Evolutionary conservation across 2,797 vertebrate genomes (phyloP), one percentile per base, ranked within the genome.

Genomic region (Stomatorhinus walkeri): DNA sequence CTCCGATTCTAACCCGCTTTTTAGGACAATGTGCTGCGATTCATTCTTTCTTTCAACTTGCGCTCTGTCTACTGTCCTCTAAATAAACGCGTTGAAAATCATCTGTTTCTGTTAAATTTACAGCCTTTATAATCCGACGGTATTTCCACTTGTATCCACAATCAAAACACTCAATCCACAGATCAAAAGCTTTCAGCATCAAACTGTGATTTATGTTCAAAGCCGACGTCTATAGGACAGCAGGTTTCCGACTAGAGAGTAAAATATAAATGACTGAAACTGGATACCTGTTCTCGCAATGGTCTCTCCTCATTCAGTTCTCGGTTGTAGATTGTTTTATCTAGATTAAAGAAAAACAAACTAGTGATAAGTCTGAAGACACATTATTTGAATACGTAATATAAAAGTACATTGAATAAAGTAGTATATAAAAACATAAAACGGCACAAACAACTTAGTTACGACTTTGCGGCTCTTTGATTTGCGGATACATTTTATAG

Each of bases 281-380:
- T 48, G 46, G 0, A 56, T 93, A 98, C 98, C 97, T 99, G 98
- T 93, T 98, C 97, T 91, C 97, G 96, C 90, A 99, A 90, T 79
- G 98, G 98, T 92, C 96, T 97, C 94, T 99, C 98, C 92, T 97
- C 97, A 92, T 97, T 98, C 92, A 99, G 91, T 92, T 98, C 96
- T 93, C 96, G 96, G 90, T 97, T 98, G 95, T 97, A 97, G 92
- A 98, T 91, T 90, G 93, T 91, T 95, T 97, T 97, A 94, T 97
- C 98, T 98, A 93, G 89, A 95, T 43, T 22, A 56, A 32, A 14
- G 64, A 43, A 16, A 72, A 52, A 85, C 56, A 32, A 84, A 59
- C 54, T 28, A 85, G 61, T 89, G 19, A 76, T 0, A 54, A 48
- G 59, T 32, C 51, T 64, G 84, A 24, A 16, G 8, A 22, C 40